Evolutionary conservation across 2,113 vertebrate species (phyloP).

Genomic region (Nycticorax nycticorax): DNA sequence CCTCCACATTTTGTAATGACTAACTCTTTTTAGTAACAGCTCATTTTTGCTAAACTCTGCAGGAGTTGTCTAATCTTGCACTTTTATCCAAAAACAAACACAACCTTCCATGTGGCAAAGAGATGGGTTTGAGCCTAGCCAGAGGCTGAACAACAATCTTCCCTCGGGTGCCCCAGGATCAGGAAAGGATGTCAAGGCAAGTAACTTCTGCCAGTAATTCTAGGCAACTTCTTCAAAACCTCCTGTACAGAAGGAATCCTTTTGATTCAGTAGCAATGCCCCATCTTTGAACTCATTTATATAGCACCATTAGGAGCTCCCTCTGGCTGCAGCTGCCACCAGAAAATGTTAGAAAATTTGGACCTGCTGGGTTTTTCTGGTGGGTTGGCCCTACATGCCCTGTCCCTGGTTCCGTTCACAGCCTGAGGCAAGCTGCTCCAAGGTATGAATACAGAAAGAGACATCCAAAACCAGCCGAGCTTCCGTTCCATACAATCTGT

Average conservation of each 20-base stretch:
- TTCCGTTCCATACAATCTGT: neutral
- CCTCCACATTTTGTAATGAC: neutral
- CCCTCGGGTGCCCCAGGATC: neutral
- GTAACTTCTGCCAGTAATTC: neutral
- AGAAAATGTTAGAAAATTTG: neutral
- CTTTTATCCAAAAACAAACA: neutral
- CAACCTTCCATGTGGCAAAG: neutral
- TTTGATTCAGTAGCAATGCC: neutral
- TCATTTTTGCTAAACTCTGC: neutral
- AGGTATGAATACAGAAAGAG: neutral
- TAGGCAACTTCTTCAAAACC: neutral
- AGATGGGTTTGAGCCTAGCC: neutral
- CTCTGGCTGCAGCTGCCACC: neutral
- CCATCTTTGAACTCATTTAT: neutral
- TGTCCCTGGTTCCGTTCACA: neutral
- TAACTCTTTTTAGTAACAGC: neutral
- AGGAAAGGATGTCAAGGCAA: neutral
- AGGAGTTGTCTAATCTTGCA: neutral
- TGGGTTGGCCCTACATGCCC: neutral
- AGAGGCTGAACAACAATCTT: neutral
- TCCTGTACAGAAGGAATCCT: neutral
- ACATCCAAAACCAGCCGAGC: neutral
- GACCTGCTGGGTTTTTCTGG: neutral
- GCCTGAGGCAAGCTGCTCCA: neutral
- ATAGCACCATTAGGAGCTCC: neutral